Base-by-base conservation (phyloP, 2,797 vertebrate species). In the Pangasius larnaudii region DNA sequence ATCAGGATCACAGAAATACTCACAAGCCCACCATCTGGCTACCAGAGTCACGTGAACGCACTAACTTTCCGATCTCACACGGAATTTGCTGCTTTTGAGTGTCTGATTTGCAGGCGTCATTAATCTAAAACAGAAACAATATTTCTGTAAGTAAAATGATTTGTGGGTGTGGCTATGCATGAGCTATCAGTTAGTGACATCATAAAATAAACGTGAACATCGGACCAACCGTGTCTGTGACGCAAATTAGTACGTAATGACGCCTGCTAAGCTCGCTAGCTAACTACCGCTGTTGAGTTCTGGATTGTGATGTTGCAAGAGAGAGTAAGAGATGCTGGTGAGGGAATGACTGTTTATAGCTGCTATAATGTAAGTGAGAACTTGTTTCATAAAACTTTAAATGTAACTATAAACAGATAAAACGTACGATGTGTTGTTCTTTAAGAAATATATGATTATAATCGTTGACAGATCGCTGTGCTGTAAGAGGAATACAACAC, bases 21-120 rank as follows among this genome's bases (percentile, higher is more conserved):
- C 74, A 5, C 77, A 58, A 56, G 81, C 72, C 71, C 89, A 92
- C 83, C 89, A 87, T 91, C 72, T 92, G 82, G 87, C 71, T 87
- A 78, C 74, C 90, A 90, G 79, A 81, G 79, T 81, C 79, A 81
- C 58, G 83, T 71, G 56, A 90, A 87, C 61, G 51, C 84, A 80
- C 84, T 59, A 88, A 42, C 67, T 84, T 83, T 88, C 24, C 49
- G 49, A 81, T 49, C 42, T 19, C 39, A 33, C 56, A 46, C 2
- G 30, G 42, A 22, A 75, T 61, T 22, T 61, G 33, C 53, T 58
- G 30, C 18, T 30, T 51, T 7, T 30, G 22, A 46, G 39, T 19
- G n/a, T 78, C 75, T 78, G 7, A 42, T 82, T n/a, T 8, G 39
- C 39, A 39, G 39, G 39, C 39, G 39, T 39, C 39, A 39, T 39